phyloP scores from a whole-genome alignment of 1,140 invertebrate genomes.

The Drosophila kohkoa region DNA sequence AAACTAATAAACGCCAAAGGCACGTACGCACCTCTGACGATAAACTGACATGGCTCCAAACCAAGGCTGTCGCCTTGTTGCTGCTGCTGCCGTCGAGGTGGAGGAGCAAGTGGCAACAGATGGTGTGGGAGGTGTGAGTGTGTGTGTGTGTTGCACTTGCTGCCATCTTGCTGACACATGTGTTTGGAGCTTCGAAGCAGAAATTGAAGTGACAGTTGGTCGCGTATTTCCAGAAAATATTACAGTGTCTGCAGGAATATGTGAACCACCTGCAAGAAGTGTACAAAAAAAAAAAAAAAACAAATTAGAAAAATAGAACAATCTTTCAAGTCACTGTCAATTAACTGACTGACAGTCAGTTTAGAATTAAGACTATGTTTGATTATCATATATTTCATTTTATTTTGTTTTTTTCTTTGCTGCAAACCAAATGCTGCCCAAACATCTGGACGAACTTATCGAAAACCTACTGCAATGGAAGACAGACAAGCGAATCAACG shows the following conservation, averaged over 20 bases:
- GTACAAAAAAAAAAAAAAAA: no score
- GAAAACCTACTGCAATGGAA: slow-evolving; percentile 41
- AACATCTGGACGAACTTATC: slow-evolving; percentile 52
- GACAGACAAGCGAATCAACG: slow-evolving; percentile 15
- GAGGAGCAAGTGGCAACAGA: background rate
- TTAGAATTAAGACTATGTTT: slow-evolving; percentile 4
- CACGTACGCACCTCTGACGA: slow-evolving; percentile 40
- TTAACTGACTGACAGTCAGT: background rate
- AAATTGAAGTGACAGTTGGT: slow-evolving; percentile 53
- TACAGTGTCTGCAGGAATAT: slow-evolving; percentile 5
- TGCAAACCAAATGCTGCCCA: slow-evolving; percentile 36
- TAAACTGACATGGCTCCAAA: slow-evolving; percentile 17
- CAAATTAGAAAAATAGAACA: no score
- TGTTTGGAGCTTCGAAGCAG: slow-evolving; percentile 36
- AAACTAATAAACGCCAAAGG: slow-evolving; percentile 40
- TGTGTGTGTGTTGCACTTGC: slow-evolving; percentile 12
- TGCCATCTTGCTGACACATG: slow-evolving; percentile 49
- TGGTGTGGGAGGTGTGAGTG: background rate
- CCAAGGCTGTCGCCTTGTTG: background rate
- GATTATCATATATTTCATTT: background rate
- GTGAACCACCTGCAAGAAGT: background rate
- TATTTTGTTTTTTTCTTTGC: slow-evolving; percentile 1
- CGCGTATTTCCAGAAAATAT: slow-evolving; percentile 8
- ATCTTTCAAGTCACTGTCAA: background rate
- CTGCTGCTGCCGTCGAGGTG: background rate